phyloP scores from a whole-genome alignment of 1,140 invertebrate genomes.

The Uloborus diversus region DNA sequence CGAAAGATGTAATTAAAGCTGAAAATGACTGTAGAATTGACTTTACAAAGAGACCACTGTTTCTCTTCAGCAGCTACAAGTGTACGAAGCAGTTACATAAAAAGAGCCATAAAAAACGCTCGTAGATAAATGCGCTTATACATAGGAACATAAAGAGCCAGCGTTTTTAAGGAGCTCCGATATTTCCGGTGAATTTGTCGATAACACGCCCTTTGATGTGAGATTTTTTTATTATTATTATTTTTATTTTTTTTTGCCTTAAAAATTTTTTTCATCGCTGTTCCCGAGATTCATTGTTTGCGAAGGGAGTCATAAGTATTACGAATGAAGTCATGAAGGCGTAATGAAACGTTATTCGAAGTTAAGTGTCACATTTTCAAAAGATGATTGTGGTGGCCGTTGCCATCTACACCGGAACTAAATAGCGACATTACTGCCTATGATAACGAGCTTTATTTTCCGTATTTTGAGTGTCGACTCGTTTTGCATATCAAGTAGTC shows the following conservation, averaged over 20 bases:
- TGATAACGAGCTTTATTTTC: conserved; percentile 50
- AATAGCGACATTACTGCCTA: conserved; percentile 34
- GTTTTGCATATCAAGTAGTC: conserved; percentile 50
- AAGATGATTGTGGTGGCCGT: background rate
- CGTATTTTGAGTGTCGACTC: conserved; percentile 16
- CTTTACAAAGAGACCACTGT: too few relatives aligned
- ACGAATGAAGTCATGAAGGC: conserved; percentile 13
- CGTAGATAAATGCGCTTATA: background rate
- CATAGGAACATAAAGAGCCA: conserved; percentile 22
- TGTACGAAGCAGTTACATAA: too few relatives aligned
- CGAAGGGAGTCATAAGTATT: background rate
- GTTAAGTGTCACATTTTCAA: conserved; percentile 3
- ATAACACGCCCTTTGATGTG: conserved; percentile 15
- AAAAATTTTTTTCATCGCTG: background rate
- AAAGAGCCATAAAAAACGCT: background rate
- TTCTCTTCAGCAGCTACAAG: too few relatives aligned
- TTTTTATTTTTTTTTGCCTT: too few relatives aligned
- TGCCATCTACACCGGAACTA: conserved; percentile 20
- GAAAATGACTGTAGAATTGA: too few relatives aligned
- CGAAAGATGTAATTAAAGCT: background rate
- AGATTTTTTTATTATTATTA: background rate
- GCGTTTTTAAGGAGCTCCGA: conserved; percentile 21
- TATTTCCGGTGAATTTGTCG: conserved; percentile 37
- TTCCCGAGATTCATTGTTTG: conserved; percentile 3
- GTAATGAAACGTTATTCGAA: conserved; percentile 24